Conservation (phyloP, 2,797 vertebrate genomes). For the Rallus crepitans region DNA sequence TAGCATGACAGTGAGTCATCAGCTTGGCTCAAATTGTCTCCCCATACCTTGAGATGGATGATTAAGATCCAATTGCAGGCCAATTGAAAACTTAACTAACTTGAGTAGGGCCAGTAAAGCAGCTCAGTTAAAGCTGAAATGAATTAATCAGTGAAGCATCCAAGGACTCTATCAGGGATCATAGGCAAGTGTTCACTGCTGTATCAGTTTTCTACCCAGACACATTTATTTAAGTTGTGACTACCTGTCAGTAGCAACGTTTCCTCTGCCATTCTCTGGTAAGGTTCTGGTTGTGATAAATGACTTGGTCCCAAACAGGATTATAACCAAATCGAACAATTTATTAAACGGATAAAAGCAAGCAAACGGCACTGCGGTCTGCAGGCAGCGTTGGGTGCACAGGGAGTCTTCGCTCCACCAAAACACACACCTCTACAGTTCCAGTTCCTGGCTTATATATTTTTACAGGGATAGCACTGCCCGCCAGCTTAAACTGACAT, state of each 20-base stretch:
- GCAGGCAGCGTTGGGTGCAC: too few species aligned
- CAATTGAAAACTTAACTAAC: constrained; percentile 32
- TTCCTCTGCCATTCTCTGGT: not conserved
- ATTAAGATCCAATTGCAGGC: constrained; percentile 61
- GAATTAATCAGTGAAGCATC: constrained; percentile 56
- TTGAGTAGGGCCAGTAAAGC: not conserved
- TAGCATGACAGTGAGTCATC: constrained; percentile 70
- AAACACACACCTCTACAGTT: too few species aligned
- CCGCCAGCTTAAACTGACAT: too few species aligned
- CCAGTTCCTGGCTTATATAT: too few species aligned
- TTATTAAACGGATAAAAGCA: too few species aligned
- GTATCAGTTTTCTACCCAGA: constrained; percentile 43
- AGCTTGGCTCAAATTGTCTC: constrained; percentile 40
- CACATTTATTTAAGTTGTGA: constrained; percentile 36
- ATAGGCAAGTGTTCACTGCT: not conserved
- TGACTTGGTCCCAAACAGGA: too few species aligned
- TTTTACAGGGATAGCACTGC: too few species aligned
- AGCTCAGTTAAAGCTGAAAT: constrained; percentile 54
- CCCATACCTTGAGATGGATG: constrained; percentile 8
- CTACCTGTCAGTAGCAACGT: not conserved
- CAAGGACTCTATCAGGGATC: constrained; percentile 21
- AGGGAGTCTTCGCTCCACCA: too few species aligned
- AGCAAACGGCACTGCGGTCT: too few species aligned
- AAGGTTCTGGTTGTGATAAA: not conserved
- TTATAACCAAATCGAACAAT: too few species aligned